These are phyloP conservation scores for Pantherophis guttatus DNA, from an alignment of 2,113 vertebrate genomes.

Conservation along the genomic window DNA sequence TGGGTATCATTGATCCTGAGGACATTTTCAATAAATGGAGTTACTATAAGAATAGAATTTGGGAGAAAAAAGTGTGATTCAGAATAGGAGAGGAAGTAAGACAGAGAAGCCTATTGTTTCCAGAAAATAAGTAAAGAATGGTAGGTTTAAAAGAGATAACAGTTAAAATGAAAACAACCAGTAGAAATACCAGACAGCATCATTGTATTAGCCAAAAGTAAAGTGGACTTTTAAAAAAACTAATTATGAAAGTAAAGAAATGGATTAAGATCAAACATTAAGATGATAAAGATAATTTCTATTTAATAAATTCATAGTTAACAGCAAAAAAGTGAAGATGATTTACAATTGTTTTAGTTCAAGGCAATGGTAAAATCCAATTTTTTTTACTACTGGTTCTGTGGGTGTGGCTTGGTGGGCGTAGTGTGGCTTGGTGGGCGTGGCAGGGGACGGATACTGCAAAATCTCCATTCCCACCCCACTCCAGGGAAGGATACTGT, in stretches of 20 bases:
- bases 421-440: too few species aligned
- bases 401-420: too few species aligned
- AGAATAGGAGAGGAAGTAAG: background rate
- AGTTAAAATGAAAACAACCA: background rate
- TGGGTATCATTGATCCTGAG: too few species aligned
- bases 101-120: background rate
- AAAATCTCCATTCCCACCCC: too few species aligned
- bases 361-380: background rate
- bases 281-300: background rate
- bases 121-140: background rate
- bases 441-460: too few species aligned
- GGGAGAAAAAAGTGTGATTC: background rate
- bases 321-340: background rate
- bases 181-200: background rate
- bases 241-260: background rate
- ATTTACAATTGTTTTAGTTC: background rate
- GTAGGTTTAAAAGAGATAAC: background rate
- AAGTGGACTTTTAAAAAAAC: background rate
- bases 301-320: background rate
- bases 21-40: background rate
- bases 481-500: too few species aligned
- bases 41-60: background rate
- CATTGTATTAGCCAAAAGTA: background rate
- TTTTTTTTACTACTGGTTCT: too few species aligned
- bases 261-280: background rate